These are phyloP conservation scores for Eurypyga helias DNA, from an alignment of 2,113 vertebrate species.

Conservation along the genomic window DNA sequence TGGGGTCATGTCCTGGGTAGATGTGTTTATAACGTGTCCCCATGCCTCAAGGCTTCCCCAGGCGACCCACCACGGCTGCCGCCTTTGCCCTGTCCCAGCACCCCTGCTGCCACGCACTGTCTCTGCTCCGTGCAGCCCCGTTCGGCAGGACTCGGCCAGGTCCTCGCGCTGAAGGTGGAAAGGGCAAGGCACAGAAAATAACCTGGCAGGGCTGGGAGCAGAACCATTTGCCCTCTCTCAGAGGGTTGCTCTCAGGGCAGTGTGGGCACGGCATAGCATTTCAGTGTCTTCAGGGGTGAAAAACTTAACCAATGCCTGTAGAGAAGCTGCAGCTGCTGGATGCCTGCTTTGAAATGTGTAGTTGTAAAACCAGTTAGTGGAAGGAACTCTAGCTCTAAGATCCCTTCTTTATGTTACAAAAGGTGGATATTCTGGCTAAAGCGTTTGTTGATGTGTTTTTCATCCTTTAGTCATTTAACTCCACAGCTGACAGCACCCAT, in stretches of 20 bases:
- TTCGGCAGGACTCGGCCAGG: not conserved
- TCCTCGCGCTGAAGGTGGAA: not conserved
- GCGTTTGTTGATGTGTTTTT: not conserved
- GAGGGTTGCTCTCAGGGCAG: not conserved
- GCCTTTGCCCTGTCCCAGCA: not conserved
- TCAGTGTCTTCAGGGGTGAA: not conserved
- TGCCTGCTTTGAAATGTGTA: not conserved
- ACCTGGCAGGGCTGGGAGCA: not conserved
- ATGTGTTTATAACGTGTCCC: not conserved
- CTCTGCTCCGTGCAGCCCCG: not conserved
- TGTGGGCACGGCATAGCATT: not conserved
- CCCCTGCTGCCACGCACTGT: fast-evolving
- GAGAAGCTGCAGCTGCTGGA: not conserved
- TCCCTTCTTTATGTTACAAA: not conserved
- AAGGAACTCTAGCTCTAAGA: not conserved
- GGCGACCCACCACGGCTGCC: not conserved
- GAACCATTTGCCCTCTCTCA: not conserved
- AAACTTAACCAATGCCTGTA: not conserved
- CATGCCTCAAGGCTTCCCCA: not conserved
- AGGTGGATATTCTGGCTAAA: not conserved
- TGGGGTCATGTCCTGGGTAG: not conserved
- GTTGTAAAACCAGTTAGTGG: not conserved
- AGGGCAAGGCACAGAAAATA: not conserved
- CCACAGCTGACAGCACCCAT: not conserved
- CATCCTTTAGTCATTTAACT: not conserved